Evolutionary conservation across 2,113 vertebrate species (phyloP).

Genomic region (Silurus asotus): DNA sequence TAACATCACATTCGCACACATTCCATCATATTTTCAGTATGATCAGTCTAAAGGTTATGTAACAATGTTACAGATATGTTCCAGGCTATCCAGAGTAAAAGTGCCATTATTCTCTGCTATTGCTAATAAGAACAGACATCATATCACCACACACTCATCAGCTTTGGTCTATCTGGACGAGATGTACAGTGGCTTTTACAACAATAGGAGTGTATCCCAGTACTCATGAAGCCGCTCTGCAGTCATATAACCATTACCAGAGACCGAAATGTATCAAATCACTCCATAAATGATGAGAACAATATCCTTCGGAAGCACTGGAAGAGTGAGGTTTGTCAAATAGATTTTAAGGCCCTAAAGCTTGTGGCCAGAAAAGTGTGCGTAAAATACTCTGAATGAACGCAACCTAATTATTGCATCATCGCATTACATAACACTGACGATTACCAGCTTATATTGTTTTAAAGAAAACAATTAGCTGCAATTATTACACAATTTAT

Average conservation of each 20-base stretch:
- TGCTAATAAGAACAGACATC: neutral
- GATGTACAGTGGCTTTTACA: neutral
- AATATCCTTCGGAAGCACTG: neutral
- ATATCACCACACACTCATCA: neutral
- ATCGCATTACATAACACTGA: neutral
- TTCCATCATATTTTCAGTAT: neutral
- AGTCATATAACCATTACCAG: neutral
- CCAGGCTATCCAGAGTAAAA: conserved; percentile 5
- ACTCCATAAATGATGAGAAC: neutral
- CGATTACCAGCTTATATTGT: neutral
- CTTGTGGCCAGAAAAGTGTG: neutral
- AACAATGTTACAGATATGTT: neutral
- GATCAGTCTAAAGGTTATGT: neutral
- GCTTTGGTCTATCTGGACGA: neutral
- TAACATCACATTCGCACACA: neutral
- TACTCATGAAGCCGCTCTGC: neutral
- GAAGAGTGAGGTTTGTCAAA: no score
- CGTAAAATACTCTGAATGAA: neutral
- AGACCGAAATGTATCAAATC: neutral
- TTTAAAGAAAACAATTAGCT: neutral
- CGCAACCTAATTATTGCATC: neutral
- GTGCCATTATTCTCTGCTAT: neutral
- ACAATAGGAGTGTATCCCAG: neutral
- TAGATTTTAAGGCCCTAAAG: neutral
- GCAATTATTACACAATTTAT: no score